Base-by-base conservation (phyloP, 2,113 vertebrate genomes). In the Oncorhynchus clarkii region DNA sequence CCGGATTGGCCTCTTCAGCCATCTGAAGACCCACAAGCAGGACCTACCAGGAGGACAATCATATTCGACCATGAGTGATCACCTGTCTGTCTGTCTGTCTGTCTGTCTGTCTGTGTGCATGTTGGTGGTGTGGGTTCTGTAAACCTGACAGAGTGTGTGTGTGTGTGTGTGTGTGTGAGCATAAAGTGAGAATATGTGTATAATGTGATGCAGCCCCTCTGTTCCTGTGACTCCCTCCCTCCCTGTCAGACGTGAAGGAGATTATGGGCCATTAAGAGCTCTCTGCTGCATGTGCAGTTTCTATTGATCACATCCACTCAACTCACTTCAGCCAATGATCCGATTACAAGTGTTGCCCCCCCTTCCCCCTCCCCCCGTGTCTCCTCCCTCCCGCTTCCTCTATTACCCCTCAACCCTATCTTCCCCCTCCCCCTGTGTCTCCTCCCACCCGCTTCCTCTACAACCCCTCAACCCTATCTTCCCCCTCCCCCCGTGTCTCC, bases 281-380 rank as follows among this genome's bases (percentile, higher is more conserved):
- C 39, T 45, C 93, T 96, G 95, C 95, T 95, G 93, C 91, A 93
- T 95, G 94, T 94, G 94, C 95, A 95, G 91, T 95, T 96, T 94
- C 90, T 95, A 96, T 97, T 95, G 96, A 96, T 97, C 95, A 93
- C 90, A 92, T 93, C 84, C 94, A 95, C 92, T 95, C 91, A 91
- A 93, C 93, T 90, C 92, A 87, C 94, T 96, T 94, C 92, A 96
- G 94, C 93, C 95, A 96, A 94, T 96, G 96, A 97, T 97, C 95
- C 93, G 94, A 95, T 98, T 98, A 97, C 39, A 45, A 45, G 39
- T 45, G 39, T 11, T 45, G 39, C 9, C 9, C 39, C 39, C 95
- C 94, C 92, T 88, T 83, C 76, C 86, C 83, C 76, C 57, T 71
- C 89, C 82, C 8, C 39, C 39, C 11, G 7, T 9, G 39, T 39